Conservation (phyloP, 1,140 invertebrate species). For the Eufriesea mexicana region DNA sequence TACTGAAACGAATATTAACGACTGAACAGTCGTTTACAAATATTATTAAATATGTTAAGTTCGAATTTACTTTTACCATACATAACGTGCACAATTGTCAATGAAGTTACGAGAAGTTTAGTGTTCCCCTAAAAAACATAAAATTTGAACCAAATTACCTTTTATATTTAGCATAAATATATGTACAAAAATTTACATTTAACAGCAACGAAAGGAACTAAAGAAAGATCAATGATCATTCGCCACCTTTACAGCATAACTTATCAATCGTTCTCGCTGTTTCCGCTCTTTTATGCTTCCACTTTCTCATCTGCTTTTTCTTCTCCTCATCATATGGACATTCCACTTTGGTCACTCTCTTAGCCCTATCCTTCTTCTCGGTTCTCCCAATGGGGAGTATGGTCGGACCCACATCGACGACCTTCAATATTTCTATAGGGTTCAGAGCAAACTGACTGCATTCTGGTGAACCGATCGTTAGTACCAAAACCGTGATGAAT, state of each 20-base stretch:
- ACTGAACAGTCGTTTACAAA: no score
- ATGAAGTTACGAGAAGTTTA: no score
- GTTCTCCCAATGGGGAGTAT: background rate
- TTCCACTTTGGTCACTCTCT: constrained; percentile 12
- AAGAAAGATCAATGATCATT: background rate
- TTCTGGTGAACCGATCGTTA: constrained; percentile 71
- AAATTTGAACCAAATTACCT: background rate
- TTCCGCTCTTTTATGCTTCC: constrained; percentile 25
- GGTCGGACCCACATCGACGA: constrained; percentile 52
- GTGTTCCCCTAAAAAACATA: no score
- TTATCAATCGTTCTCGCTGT: constrained; percentile 43
- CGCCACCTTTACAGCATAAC: constrained; percentile 41
- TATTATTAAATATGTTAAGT: no score
- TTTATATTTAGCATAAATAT: background rate
- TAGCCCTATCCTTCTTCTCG: constrained; percentile 9
- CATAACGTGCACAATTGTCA: no score
- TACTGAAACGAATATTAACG: no score
- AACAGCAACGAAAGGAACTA: no score
- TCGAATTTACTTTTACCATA: no score
- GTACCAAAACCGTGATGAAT: constrained; percentile 65
- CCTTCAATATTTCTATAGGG: constrained; percentile 70
- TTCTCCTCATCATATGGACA: constrained; percentile 56
- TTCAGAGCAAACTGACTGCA: constrained; percentile 70
- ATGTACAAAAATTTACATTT: background rate
- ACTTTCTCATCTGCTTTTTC: constrained; percentile 46